A percentile compares a stretch with the other conserved stretches of the same genome.
These are phyloP conservation scores for Helicoverpa assulta DNA, from an alignment of 2,888 invertebrate species.

Conservation along the genomic window DNA sequence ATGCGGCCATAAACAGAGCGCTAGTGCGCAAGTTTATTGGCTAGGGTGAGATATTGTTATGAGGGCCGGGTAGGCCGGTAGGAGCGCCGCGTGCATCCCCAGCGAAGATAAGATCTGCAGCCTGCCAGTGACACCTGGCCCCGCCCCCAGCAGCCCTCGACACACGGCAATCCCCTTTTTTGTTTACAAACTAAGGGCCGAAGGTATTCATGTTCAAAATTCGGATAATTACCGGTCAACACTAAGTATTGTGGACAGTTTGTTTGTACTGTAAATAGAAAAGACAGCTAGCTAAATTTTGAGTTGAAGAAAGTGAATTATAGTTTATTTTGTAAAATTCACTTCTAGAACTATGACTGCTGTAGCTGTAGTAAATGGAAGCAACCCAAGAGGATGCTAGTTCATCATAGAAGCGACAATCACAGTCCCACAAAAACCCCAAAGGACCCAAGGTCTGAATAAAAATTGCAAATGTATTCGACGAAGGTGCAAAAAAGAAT, in stretches of 20 bases:
- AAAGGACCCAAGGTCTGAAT: conserved; percentile 57
- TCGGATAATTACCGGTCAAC: conserved; percentile 49
- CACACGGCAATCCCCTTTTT: conserved; percentile 69
- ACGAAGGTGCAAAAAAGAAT: conserved; percentile 88
- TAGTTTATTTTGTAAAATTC: background rate
- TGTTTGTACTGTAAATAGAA: background rate
- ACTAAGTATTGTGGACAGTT: conserved; percentile 7
- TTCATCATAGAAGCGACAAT: conserved; percentile 46
- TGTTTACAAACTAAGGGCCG: conserved; percentile 65
- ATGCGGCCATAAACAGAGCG: conserved; percentile 21
- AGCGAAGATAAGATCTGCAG: conserved; percentile 84
- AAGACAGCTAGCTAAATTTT: background rate
- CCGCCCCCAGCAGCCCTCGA: conserved; percentile 81
- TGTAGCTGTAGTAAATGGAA: background rate
- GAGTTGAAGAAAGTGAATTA: background rate
- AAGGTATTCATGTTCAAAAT: conserved; percentile 53
- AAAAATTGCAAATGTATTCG: conserved; percentile 85
- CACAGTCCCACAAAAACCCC: conserved; percentile 50
- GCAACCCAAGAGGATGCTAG: conserved; percentile 1
- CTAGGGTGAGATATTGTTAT: conserved; percentile 52
- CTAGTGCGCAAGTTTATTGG: conserved; percentile 31
- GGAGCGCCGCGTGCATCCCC: conserved; percentile 70
- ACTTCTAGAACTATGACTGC: background rate
- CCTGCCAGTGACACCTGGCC: conserved; percentile 87
- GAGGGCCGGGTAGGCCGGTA: conserved; percentile 32